Evolutionary conservation across 2,888 invertebrate species (phyloP).

Genomic region (Clunio marinus): DNA sequence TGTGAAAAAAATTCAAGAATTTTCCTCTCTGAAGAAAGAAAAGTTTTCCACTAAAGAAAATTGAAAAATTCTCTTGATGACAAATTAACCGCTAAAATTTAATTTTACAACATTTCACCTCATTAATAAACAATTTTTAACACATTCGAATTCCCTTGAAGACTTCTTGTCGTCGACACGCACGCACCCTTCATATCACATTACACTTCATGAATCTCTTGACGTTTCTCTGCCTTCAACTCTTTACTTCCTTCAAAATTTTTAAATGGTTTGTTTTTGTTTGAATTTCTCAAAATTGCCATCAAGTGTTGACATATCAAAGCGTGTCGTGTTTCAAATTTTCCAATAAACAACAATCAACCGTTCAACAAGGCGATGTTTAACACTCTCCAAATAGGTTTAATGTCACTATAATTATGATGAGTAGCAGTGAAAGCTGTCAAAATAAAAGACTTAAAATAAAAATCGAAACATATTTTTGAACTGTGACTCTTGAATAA

Average conservation of each 20-base stretch:
- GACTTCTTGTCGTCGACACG: too few species aligned
- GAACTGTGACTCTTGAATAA: conserved; percentile 22
- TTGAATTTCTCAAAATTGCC: conserved; percentile 22
- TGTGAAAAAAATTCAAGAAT: neutral
- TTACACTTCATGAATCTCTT: conserved; percentile 31
- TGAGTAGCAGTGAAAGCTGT: conserved; percentile 24
- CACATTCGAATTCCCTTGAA: too few species aligned
- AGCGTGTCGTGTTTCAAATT: conserved; percentile 33
- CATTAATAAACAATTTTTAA: too few species aligned
- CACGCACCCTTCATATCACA: too few species aligned
- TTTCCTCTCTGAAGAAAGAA: neutral
- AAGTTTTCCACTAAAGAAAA: too few species aligned
- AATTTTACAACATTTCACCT: neutral
- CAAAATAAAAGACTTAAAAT: conserved; percentile 15
- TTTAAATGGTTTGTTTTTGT: neutral
- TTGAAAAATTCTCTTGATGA: too few species aligned
- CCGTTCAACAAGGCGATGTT: conserved; percentile 3
- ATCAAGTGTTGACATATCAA: conserved; percentile 37
- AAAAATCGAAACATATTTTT: conserved; percentile 37
- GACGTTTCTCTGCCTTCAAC: conserved; percentile 20
- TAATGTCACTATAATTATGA: conserved; percentile 16
- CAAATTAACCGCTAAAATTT: too few species aligned
- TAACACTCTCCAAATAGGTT: neutral
- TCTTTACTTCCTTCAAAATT: conserved; percentile 14
- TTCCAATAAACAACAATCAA: conserved; percentile 11